Evolutionary conservation across 1,140 invertebrate genomes (phyloP).

Genomic region (Bombus difficillimus): DNA sequence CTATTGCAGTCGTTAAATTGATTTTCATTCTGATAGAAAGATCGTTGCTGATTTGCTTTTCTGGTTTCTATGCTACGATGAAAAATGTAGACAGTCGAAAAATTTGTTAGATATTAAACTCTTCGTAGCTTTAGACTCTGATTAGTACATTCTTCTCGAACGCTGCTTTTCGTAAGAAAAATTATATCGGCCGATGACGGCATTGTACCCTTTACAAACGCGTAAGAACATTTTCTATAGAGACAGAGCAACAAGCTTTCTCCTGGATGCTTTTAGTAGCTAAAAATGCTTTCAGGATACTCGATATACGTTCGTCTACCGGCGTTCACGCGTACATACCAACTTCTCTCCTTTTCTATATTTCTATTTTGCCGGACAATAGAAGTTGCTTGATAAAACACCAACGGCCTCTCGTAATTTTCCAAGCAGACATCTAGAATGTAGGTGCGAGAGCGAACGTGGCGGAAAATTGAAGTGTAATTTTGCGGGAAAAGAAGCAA

Average conservation of each 20-base stretch:
- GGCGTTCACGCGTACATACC: background rate
- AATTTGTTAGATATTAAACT: background rate
- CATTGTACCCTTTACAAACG: background rate
- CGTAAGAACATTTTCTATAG: background rate
- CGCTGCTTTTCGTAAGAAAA: background rate
- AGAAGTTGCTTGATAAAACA: background rate
- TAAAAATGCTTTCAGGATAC: conserved; percentile 28
- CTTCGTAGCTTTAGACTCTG: no score
- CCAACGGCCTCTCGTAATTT: background rate
- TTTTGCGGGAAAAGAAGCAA: background rate
- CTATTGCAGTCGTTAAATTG: no score
- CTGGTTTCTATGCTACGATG: no score
- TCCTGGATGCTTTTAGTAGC: conserved; percentile 17
- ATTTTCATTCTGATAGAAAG: no score
- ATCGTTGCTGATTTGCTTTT: no score
- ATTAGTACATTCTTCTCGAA: background rate
- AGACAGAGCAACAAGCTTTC: background rate
- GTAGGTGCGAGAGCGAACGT: no score
- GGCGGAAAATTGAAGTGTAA: background rate
- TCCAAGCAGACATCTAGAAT: background rate
- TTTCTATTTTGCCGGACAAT: background rate
- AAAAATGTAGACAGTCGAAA: no score
- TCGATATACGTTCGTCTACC: background rate
- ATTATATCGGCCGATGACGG: background rate
- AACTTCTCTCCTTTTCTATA: background rate